A percentile compares a stretch with the other conserved stretches of the same genome.
phyloP scores from a whole-genome alignment of 2,113 vertebrate genomes.

The Galbula dea region DNA sequence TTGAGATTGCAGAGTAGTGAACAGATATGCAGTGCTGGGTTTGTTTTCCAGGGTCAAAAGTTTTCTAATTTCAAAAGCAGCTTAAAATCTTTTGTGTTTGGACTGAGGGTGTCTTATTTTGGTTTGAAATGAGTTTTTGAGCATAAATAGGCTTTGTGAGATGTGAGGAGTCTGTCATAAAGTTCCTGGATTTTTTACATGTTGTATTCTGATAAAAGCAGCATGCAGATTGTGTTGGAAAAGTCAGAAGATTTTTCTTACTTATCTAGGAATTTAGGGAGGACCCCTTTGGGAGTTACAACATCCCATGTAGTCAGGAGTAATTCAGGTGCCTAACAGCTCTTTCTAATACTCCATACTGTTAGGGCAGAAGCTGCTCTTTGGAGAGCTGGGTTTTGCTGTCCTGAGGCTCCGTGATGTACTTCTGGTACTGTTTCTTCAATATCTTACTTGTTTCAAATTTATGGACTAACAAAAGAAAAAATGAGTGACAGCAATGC shows the following conservation, averaged over 20 bases:
- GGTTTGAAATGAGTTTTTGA: neutral
- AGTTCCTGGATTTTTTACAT: neutral
- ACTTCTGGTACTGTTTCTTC: neutral
- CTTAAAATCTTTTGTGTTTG: neutral
- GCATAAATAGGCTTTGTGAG: neutral
- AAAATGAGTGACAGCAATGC: neutral
- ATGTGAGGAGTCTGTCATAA: neutral
- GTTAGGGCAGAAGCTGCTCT: neutral
- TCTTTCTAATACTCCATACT: neutral
- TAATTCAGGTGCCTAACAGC: neutral
- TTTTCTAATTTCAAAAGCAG: neutral
- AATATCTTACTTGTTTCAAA: neutral
- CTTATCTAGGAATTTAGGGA: neutral
- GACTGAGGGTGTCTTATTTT: neutral
- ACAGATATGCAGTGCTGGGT: neutral
- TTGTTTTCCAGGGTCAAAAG: neutral
- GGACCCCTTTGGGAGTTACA: neutral
- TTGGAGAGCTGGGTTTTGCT: neutral
- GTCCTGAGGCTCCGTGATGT: neutral
- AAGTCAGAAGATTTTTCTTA: neutral
- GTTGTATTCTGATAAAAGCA: constrained; percentile 1
- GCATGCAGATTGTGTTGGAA: neutral
- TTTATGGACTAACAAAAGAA: neutral
- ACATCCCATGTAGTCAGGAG: neutral
- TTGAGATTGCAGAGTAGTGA: neutral